Conservation (phyloP, 2,888 invertebrate genomes). For the Sphaerolaimus hirsutus region DNA sequence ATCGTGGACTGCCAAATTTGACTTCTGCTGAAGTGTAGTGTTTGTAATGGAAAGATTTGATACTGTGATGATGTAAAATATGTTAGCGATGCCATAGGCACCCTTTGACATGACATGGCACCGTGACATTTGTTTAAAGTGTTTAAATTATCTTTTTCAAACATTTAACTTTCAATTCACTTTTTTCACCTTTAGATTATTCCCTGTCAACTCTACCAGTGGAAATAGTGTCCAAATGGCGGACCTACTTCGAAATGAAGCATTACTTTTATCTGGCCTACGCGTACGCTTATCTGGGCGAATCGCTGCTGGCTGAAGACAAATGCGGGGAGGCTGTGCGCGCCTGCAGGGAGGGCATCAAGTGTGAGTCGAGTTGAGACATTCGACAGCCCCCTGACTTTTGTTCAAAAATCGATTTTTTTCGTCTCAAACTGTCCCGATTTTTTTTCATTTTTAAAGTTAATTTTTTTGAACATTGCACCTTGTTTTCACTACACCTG, state of each 20-base stretch:
- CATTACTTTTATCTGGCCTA: conserved; percentile 38
- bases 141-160: too few species aligned
- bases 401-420: background rate
- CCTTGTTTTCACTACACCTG: too few species aligned
- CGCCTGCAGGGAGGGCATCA: conserved; percentile 36
- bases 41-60: too few species aligned
- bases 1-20: too few species aligned
- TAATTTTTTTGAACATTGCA: too few species aligned
- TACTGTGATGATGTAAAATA: too few species aligned
- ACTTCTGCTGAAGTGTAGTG: too few species aligned
- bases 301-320: conserved; percentile 37
- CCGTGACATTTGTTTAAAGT: too few species aligned
- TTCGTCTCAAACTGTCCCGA: background rate
- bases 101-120: too few species aligned
- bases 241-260: conserved; percentile 38
- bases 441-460: too few species aligned
- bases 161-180: too few species aligned
- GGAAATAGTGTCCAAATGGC: conserved; percentile 36
- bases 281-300: conserved; percentile 40
- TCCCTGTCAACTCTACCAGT: conserved; percentile 33
- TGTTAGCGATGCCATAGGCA: too few species aligned
- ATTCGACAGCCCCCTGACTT: background rate
- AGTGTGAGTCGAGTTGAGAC: conserved; percentile 21
- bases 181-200: conserved; percentile 33
- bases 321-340: conserved; percentile 41